Evolutionary conservation across 1,140 invertebrate species (phyloP), one percentile per base, ranked within the genome.

Genomic region (Bombus cullumanus): DNA sequence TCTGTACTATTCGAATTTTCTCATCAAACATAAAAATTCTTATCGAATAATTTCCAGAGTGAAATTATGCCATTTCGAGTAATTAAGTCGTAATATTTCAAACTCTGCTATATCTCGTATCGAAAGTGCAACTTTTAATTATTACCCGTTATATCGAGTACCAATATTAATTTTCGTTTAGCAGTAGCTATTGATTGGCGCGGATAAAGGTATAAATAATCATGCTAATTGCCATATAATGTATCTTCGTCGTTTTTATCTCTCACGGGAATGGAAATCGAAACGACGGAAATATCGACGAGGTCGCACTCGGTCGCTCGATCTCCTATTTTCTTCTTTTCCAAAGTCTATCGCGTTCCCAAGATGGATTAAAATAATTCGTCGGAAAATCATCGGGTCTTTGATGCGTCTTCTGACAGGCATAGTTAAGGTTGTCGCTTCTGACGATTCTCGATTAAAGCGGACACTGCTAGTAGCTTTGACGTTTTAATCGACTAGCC

Each of bases 401-500:
- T 13, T 28, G 66, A 59, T 81, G 47, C 59, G 53, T 88, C 74
- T 83, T 62, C 25, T 57, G 41, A 53, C 31, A 37, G 62, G 62
- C 41, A 62, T 88, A 77, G 69, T 88, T 79, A 53, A 57, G 1
- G 66, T 37, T 68, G 73, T 62, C 43, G 34, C 66, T 66, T 41
- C 59, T 78, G 62, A 78, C 5, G 22, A 18, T 47, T 25, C 59
- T 43, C 69, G 31, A 79, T 88, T 88, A 84, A 88, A 81, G 28
- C 57, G 59, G 81, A 79, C 68, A 68, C 31, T 43, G 47, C 18
- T 62, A 69, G 47, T 59, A 31, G 66, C 47, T 31, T 25, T 25
- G 37, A 66, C 79, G 47, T 88, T 79, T 87, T 80, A 79, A 87
- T 87, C 73, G 73, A 88, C 47, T n/a, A 74, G 62, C 41, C 68